These are phyloP conservation scores for Patella ulyssiponensis DNA, from an alignment of 2,888 invertebrate species.

Conservation along the genomic window DNA sequence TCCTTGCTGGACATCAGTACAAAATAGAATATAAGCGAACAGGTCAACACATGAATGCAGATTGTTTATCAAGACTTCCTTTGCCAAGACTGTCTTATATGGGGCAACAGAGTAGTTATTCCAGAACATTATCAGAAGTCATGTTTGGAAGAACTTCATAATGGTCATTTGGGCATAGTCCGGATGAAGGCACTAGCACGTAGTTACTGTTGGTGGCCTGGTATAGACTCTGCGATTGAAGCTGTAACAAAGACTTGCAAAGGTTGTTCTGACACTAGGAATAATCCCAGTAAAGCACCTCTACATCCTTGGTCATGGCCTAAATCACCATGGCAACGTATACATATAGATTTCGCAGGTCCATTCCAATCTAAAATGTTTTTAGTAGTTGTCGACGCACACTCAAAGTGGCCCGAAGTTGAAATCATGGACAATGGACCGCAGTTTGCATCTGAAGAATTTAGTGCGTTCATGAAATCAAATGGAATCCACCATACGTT, in stretches of 20 bases:
- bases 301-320: conserved; percentile 49
- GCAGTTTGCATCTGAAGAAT: conserved; percentile 52
- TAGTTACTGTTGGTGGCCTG: conserved; percentile 49
- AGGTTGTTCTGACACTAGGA: conserved; percentile 39
- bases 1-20: conserved; percentile 65
- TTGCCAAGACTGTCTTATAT: conserved; percentile 46
- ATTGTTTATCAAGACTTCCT: conserved; percentile 59
- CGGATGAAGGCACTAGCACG: conserved; percentile 54
- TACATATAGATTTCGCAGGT: conserved; percentile 72
- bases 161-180: conserved; percentile 48
- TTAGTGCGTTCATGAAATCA: conserved; percentile 42
- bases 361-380: conserved; percentile 55
- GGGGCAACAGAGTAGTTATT: conserved; percentile 37
- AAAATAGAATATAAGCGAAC: conserved; percentile 58
- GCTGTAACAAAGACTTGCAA: conserved; percentile 35
- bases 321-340: conserved; percentile 59
- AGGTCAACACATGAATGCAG: conserved; percentile 58
- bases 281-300: conserved; percentile 35
- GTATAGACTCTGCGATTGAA: conserved; percentile 30
- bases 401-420: conserved; percentile 20
- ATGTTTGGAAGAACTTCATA: conserved; percentile 46
- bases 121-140: conserved; percentile 19
- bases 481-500: conserved; percentile 28
- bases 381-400: conserved; percentile 68
- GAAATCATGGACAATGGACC: conserved; percentile 57